Percentiles rank a stretch among this genome's conserved stretches.
Evolutionary conservation across 2,888 invertebrate species (phyloP).

Genomic region (Leuctra nigra): DNA sequence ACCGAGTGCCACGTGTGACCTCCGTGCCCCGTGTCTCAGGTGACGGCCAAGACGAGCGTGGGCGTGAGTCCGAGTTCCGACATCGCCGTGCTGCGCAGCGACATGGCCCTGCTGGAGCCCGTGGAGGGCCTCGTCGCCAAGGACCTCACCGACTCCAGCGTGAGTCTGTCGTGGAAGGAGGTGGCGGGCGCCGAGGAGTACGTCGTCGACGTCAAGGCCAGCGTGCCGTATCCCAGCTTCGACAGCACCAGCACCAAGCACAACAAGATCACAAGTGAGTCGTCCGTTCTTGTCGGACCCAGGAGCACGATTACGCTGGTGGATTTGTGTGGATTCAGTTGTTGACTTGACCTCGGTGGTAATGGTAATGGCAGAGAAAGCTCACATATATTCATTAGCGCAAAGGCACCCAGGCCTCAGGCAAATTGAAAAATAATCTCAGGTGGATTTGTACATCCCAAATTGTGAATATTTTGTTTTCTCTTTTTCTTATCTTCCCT

Average conservation of each 20-base stretch:
- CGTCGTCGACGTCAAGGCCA: slow-evolving; percentile 45
- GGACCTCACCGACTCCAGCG: slow-evolving; percentile 45
- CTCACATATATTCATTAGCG: too few species aligned
- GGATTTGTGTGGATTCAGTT: too few species aligned
- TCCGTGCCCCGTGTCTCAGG: slow-evolving; percentile 39
- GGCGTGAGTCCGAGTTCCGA: slow-evolving; percentile 55
- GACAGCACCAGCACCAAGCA: slow-evolving; percentile 41
- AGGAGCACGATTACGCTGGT: too few species aligned
- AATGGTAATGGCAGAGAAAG: too few species aligned
- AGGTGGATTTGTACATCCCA: too few species aligned
- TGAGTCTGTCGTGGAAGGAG: slow-evolving; percentile 55
- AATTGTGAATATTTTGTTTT: too few species aligned
- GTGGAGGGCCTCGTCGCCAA: slow-evolving; percentile 49
- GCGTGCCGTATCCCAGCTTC: slow-evolving; percentile 49
- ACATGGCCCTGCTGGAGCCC: slow-evolving; percentile 55
- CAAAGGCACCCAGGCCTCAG: too few species aligned
- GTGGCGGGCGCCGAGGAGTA: slow-evolving; percentile 55
- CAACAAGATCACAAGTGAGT: slow-evolving; percentile 24
- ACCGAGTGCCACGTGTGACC: too few species aligned
- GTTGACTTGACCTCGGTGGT: too few species aligned
- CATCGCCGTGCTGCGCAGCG: slow-evolving; percentile 52
- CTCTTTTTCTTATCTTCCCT: too few species aligned
- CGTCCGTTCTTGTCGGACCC: too few species aligned
- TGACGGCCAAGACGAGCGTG: slow-evolving; percentile 57
- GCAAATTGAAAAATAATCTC: too few species aligned